Evolutionary conservation across 64 coral and sea anemone genomes (phyloP).

Genomic region (Montipora efflorescens): DNA sequence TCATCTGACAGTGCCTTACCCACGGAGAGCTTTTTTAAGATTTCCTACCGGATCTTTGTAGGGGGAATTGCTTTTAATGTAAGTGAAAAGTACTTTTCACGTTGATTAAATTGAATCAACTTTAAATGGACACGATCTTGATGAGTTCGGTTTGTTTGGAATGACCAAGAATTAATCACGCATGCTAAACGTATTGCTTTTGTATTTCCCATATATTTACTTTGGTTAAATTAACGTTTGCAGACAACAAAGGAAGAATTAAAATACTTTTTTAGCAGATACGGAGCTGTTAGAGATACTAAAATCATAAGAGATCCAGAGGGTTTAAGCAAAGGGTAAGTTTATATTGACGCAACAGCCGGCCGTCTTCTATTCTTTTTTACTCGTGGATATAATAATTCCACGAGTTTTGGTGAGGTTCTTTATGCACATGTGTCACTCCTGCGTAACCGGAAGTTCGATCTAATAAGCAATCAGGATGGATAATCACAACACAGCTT

Average conservation of each 20-base stretch:
- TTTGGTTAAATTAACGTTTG: not conserved
- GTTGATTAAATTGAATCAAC: not conserved
- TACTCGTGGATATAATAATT: no score
- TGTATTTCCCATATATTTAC: not conserved
- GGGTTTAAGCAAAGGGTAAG: slow-evolving; percentile 57
- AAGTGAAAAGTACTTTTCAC: not conserved
- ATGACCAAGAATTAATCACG: no score
- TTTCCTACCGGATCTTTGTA: slow-evolving; percentile 49
- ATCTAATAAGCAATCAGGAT: no score
- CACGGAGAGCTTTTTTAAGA: not conserved
- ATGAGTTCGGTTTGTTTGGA: no score
- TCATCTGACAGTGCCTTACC: not conserved
- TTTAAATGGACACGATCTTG: no score
- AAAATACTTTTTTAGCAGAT: slow-evolving; percentile 32
- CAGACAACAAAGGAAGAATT: slow-evolving; percentile 57
- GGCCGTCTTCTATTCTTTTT: no score
- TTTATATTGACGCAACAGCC: no score
- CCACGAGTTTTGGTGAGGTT: no score
- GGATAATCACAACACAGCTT: no score
- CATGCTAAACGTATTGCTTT: no score
- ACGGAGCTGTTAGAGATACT: slow-evolving; percentile 40
- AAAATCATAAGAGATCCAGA: slow-evolving; percentile 43
- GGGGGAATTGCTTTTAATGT: slow-evolving; percentile 61
- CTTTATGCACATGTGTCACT: no score
- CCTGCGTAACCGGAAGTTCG: no score